A percentile compares a stretch with the other conserved stretches of the same genome.
These are phyloP conservation scores for Pogonomyrmex barbatus DNA, from an alignment of 1,140 invertebrate genomes.

Conservation along the genomic window DNA sequence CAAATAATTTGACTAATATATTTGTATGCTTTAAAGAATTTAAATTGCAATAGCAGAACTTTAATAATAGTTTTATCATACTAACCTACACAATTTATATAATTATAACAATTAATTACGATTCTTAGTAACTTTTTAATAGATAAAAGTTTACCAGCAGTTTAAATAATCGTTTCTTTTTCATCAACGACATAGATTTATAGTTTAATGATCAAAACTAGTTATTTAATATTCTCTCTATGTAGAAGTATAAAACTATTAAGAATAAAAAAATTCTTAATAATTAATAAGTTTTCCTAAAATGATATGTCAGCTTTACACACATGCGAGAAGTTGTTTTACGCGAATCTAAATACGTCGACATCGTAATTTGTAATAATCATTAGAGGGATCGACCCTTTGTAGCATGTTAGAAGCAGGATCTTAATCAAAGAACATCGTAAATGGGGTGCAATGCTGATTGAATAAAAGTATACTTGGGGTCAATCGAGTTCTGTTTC, in stretches of 20 bases:
- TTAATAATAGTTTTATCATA: not conserved
- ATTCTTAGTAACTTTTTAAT: not conserved
- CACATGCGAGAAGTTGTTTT: too few relatives aligned
- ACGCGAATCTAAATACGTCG: slow-evolving; percentile 6
- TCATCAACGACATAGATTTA: not conserved
- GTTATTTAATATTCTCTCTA: too few relatives aligned
- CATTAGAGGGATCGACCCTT: slow-evolving; percentile 56
- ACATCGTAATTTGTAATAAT: slow-evolving; percentile 36
- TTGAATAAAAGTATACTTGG: slow-evolving; percentile 62
- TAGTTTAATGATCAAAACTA: too few relatives aligned
- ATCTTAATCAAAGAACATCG: slow-evolving; percentile 55
- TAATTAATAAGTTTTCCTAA: too few relatives aligned
- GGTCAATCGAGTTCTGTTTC: slow-evolving; percentile 41
- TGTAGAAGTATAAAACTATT: too few relatives aligned
- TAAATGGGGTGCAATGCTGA: slow-evolving; percentile 54
- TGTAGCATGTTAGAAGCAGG: slow-evolving; percentile 34
- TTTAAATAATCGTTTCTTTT: not conserved
- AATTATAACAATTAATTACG: slow-evolving; percentile 21
- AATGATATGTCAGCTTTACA: too few relatives aligned
- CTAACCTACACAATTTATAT: not conserved
- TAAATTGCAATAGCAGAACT: not conserved
- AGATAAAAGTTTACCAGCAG: not conserved
- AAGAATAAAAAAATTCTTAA: too few relatives aligned
- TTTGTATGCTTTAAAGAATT: not conserved
- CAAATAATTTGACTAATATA: not conserved